Evolutionary conservation across 2,113 vertebrate species (phyloP).

Genomic region (Martes martes): DNA sequence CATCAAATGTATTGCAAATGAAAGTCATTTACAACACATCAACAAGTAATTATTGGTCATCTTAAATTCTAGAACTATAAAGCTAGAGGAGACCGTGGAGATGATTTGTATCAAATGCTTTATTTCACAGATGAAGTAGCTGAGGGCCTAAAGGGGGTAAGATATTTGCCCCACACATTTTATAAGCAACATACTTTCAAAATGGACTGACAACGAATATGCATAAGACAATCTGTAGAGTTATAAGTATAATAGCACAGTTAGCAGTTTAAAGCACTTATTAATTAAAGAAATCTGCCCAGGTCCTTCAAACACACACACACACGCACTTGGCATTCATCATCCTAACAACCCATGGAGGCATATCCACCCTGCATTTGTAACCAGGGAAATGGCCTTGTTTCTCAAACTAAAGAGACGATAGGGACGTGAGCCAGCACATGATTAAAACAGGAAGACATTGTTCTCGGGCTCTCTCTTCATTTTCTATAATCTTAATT

Average conservation of each 20-base stretch:
- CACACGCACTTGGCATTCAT: not conserved
- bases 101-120: not conserved
- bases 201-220: not conserved
- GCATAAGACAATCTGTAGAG: not conserved
- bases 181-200: not conserved
- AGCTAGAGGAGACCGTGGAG: not conserved
- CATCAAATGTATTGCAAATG: not conserved
- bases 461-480: not conserved
- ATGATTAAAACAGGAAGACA: slow-evolving; percentile 37
- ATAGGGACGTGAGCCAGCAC: not conserved
- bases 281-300: slow-evolving; percentile 16
- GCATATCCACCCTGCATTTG: not conserved
- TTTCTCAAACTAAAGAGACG: slow-evolving; percentile 40
- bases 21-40: not conserved
- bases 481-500: slow-evolving; percentile 30
- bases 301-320: not conserved
- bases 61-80: not conserved
- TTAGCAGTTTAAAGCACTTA: not conserved
- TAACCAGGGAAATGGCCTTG: slow-evolving; percentile 14
- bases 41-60: not conserved
- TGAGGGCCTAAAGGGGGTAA: not conserved
- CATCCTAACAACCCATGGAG: not conserved
- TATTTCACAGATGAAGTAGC: slow-evolving; percentile 33
- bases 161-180: slow-evolving; percentile 16
- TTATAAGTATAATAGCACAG: not conserved